Percentiles rank a stretch among this genome's conserved stretches.
These are phyloP conservation scores for Glaucidium brasilianum DNA, from an alignment of 2,113 vertebrate genomes.

Conservation along the genomic window DNA sequence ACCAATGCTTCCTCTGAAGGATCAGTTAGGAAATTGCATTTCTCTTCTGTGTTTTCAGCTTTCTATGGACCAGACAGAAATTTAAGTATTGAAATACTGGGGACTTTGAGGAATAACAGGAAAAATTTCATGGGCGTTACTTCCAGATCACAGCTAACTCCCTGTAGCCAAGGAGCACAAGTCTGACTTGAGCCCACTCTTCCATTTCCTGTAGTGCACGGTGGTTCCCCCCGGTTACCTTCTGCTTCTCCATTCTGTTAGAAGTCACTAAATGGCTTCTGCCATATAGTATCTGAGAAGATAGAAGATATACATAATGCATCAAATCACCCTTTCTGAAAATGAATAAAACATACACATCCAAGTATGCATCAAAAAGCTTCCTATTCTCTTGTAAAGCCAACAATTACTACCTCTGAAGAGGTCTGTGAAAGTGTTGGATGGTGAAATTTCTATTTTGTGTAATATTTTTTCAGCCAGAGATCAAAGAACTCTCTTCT, in stretches of 20 bases:
- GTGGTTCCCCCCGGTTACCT: not conserved
- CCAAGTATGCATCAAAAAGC: not conserved
- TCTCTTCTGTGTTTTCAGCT: not conserved
- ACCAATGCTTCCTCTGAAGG: not conserved
- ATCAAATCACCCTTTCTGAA: conserved; percentile 32
- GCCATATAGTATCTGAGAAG: not conserved
- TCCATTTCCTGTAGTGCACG: not conserved
- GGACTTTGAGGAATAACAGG: not conserved
- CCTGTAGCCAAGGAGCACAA: not conserved
- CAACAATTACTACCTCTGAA: conserved; percentile 14
- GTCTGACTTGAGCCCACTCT: not conserved
- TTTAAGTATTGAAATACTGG: not conserved
- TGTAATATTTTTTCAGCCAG: not conserved
- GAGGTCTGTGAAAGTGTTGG: not conserved
- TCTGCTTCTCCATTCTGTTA: not conserved
- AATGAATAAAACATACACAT: conserved; percentile 42
- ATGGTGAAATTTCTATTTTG: not conserved
- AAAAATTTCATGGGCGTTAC: not conserved
- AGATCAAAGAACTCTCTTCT: not conserved
- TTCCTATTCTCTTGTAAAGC: conserved; percentile 28
- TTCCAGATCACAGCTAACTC: not conserved
- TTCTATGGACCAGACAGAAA: not conserved
- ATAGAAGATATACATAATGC: conserved; percentile 36
- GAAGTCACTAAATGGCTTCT: conserved; percentile 14
- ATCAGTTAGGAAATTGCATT: not conserved